These are phyloP conservation scores for Remorina albescens DNA, from an alignment of 2,797 vertebrate species.

Conservation along the genomic window DNA sequence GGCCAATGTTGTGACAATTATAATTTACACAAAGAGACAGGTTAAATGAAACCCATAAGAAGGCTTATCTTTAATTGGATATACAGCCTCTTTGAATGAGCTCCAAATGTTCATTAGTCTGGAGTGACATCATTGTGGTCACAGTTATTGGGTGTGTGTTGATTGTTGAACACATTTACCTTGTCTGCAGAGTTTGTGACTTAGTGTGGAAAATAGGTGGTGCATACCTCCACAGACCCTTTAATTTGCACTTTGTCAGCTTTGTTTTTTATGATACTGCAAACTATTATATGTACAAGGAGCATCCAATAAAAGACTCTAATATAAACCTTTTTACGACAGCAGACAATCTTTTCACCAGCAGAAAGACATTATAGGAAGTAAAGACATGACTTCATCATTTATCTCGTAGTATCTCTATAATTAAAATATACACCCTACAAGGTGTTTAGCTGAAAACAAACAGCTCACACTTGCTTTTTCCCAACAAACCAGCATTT, in stretches of 20 bases:
- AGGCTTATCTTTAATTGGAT: constrained; percentile 61
- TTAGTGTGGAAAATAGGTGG: constrained; percentile 78
- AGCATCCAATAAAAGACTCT: constrained; percentile 81
- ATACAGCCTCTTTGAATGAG: constrained; percentile 49
- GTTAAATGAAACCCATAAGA: constrained; percentile 62
- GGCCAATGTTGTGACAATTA: constrained; percentile 28
- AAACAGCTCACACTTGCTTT: constrained; percentile 46
- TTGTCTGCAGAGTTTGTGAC: constrained; percentile 76
- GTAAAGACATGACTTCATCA: constrained; percentile 74
- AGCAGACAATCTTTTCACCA: constrained; percentile 76
- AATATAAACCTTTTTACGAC: constrained; percentile 84
- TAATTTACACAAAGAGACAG: constrained; percentile 30
- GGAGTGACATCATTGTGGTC: constrained; percentile 77
- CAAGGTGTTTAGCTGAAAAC: constrained; percentile 71
- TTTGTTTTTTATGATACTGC: constrained; percentile 77
- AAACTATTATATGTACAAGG: constrained; percentile 83
- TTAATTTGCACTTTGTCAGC: constrained; percentile 80
- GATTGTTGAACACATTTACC: constrained; percentile 61
- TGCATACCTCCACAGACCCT: constrained; percentile 76
- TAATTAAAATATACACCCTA: constrained; percentile 44
- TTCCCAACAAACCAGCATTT: constrained; percentile 18
- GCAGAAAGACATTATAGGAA: constrained; percentile 61
- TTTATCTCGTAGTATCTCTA: constrained; percentile 69
- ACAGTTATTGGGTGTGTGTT: constrained; percentile 67
- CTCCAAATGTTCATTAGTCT: constrained; percentile 63